These are phyloP conservation scores for Habrosyne pyritoides DNA, from an alignment of 2,888 invertebrate species.

Conservation along the genomic window DNA sequence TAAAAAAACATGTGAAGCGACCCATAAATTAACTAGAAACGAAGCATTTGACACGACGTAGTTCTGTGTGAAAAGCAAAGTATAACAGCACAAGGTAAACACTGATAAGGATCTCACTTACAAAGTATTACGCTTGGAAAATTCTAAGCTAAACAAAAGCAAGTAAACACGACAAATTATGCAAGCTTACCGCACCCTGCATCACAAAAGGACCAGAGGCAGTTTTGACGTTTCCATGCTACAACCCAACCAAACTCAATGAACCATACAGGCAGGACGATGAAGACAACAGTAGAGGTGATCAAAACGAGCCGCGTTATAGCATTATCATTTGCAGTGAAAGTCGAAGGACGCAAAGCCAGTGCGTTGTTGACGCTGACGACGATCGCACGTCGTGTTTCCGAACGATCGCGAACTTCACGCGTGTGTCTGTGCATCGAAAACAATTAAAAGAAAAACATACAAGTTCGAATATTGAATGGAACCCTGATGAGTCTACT, in stretches of 20 bases:
- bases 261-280: slow-evolving; percentile 17
- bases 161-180: slow-evolving; percentile 30
- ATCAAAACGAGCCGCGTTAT: slow-evolving; percentile 36
- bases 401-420: not conserved
- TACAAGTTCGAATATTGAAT: slow-evolving; percentile 7
- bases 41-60: not conserved
- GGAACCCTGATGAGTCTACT: slow-evolving; percentile 34
- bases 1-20: not conserved
- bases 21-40: not conserved
- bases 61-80: slow-evolving; percentile 28
- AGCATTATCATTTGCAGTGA: slow-evolving; percentile 68
- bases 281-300: slow-evolving; percentile 12
- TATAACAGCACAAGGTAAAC: slow-evolving; percentile 45
- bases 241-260: slow-evolving; percentile 15
- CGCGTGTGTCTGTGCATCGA: slow-evolving; percentile 9
- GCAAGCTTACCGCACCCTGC: slow-evolving; percentile 39
- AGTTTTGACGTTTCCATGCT: slow-evolving; percentile 25
- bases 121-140: slow-evolving; percentile 32
- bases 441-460: not conserved
- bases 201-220: slow-evolving; percentile 26
- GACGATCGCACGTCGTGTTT: slow-evolving; percentile 30
- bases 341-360: slow-evolving; percentile 72
- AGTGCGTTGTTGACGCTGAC: slow-evolving; percentile 57
- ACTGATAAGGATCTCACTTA: slow-evolving; percentile 39
- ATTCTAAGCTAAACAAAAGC: slow-evolving; percentile 44